Evolutionary conservation across 2,888 invertebrate species (phyloP).

Genomic region (Stomorhina lunata): DNA sequence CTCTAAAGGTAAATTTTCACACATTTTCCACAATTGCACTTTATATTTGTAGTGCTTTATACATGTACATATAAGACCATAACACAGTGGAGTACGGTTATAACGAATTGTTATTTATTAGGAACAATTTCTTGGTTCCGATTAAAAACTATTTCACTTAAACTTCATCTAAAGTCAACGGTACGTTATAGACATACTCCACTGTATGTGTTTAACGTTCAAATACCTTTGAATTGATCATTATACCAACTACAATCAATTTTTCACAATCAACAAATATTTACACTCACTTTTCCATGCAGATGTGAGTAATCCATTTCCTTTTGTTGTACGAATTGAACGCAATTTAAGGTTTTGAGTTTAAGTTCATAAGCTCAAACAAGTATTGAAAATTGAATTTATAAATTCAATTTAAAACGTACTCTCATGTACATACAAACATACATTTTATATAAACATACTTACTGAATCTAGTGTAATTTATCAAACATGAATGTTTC

Average conservation of each 20-base stretch:
- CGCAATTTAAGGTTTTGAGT: background rate
- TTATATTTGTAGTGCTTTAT: too few species aligned
- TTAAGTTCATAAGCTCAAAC: background rate
- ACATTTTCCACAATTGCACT: background rate
- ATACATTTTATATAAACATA: too few species aligned
- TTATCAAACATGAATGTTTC: too few species aligned
- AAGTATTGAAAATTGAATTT: too few species aligned
- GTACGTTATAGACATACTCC: background rate
- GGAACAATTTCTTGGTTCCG: too few species aligned
- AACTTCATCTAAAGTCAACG: too few species aligned
- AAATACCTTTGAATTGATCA: background rate
- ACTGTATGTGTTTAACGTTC: background rate
- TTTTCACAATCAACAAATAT: background rate
- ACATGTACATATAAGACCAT: background rate
- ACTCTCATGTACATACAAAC: too few species aligned
- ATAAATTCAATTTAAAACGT: too few species aligned
- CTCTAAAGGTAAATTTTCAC: constrained; percentile 75
- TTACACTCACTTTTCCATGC: background rate
- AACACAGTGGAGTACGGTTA: too few species aligned
- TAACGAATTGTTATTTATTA: too few species aligned
- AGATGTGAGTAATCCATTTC: background rate
- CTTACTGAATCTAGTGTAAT: too few species aligned
- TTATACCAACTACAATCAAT: background rate
- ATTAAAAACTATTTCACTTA: too few species aligned
- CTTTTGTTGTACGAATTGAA: background rate